Evolutionary conservation across 2,113 vertebrate species (phyloP), one percentile per base, ranked within the genome.

Genomic region (Toxotes chatareus): DNA sequence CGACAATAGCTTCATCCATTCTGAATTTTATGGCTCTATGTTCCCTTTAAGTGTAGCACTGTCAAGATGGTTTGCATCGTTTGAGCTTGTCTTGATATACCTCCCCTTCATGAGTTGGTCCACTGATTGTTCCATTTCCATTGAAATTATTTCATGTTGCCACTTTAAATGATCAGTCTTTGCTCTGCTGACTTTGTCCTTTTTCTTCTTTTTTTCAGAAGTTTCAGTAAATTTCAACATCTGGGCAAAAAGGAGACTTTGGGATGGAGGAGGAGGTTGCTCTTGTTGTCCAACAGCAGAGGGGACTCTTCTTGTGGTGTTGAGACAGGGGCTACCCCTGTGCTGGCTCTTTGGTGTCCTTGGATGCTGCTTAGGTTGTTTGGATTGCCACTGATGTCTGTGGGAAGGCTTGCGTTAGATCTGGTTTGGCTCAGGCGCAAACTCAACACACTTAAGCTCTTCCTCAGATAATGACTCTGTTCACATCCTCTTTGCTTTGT

Each of bases 381-480:
- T 49, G 23, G 57, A 70, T 72, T 53, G 65, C 67, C 36, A 17
- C 8, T 49, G 62, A 44, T 57, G 47, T 69, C 63, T 19, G 40
- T 57, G 63, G 31, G 59, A 27, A 46, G 55, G 59, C 51, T 64
- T 13, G 12, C 11, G 31, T 78, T 51, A 27, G 64, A 47, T 72
- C 17, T 23, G 23, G 34, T 60, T 55, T 57, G 73, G 62, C 68
- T 17, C 49, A 32, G 16, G 40, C 34, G 64, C 47, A 44, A 69
- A 61, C 51, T 82, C 44, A 16, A 38, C 51, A 47, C 68, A 66
- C 46, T 78, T 59, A 65, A 55, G 62, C 36, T 10, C 64, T 64
- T 65, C 61, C 61, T 79, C 23, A 47, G 40, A 63, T 59, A 64
- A 69, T 77, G 16, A 13, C n/a, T 84, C 60, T 0, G 23, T 57